Conservation (phyloP, 2,797 vertebrate species). For the Yasuhikotakia modesta region DNA sequence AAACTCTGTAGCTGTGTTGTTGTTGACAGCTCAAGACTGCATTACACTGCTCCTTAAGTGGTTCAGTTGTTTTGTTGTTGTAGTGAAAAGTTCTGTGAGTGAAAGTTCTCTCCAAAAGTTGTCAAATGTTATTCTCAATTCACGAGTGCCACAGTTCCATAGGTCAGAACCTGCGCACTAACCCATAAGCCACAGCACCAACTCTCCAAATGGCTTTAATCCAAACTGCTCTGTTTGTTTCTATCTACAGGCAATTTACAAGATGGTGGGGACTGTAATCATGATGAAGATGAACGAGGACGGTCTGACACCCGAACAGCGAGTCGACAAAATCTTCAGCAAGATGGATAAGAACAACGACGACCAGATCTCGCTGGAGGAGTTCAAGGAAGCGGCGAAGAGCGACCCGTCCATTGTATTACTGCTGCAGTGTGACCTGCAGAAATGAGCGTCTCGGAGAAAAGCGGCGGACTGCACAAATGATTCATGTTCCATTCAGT, state of each 20-base stretch:
- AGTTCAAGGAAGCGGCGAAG: constrained; percentile 99
- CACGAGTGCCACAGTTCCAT: no score
- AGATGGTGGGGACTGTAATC: constrained; percentile 99
- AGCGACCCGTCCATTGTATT: constrained; percentile 98
- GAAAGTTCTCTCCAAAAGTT: no score
- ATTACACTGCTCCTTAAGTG: no score
- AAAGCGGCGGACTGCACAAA: constrained; percentile 95
- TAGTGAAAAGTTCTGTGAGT: no score
- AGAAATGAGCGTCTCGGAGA: constrained; percentile 93
- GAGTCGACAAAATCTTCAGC: constrained; percentile 99
- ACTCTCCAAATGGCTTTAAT: not conserved
- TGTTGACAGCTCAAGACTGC: no score
- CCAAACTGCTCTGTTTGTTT: not conserved
- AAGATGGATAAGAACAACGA: constrained; percentile 99
- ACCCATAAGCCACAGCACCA: not conserved
- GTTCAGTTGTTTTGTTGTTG: no score
- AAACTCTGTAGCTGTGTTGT: no score
- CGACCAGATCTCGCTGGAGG: constrained; percentile 97
- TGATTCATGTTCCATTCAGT: constrained; percentile 96
- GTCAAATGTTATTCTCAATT: no score
- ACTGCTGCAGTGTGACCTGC: constrained; percentile 99
- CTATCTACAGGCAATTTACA: constrained; percentile 91
- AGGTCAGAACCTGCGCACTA: no score
- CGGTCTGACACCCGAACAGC: constrained; percentile 93
- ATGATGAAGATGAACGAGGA: constrained; percentile 99